Evolutionary conservation across 2,888 invertebrate species (phyloP).

Genomic region (Stenotaenia linearis): DNA sequence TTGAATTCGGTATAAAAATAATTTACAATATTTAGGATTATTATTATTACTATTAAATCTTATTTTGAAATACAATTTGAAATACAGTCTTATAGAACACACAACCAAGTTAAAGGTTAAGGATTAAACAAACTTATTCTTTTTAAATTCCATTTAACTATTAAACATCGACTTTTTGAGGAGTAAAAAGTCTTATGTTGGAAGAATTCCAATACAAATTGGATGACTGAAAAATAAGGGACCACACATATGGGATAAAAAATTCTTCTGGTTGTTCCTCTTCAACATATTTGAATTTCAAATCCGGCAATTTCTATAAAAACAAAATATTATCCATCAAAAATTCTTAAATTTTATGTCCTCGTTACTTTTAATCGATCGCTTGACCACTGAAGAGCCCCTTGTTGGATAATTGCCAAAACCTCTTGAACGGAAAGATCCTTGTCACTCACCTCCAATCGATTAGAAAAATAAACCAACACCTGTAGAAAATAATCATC

Average conservation of each 20-base stretch:
- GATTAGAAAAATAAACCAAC: constrained; percentile 63
- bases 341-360: not conserved
- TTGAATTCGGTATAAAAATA: not conserved
- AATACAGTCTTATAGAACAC: not conserved
- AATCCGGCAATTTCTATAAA: constrained; percentile 90
- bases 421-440: constrained; percentile 82
- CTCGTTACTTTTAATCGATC: constrained; percentile 76
- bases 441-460: constrained; percentile 56
- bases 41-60: no score
- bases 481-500: constrained; percentile 50
- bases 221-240: constrained; percentile 62
- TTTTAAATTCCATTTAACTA: no score
- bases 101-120: not conserved
- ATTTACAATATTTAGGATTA: not conserved
- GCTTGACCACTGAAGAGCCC: constrained; percentile 87
- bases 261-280: constrained; percentile 98
- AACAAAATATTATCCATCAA: constrained; percentile 17
- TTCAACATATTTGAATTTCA: constrained; percentile 98
- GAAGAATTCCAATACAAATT: constrained; percentile 53
- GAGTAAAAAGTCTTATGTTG: constrained; percentile 46
- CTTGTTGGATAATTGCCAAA: constrained; percentile 78
- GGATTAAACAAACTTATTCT: not conserved
- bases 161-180: constrained; percentile 6
- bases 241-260: constrained; percentile 99
- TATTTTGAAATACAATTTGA: no score